Evolutionary conservation across 2,888 invertebrate genomes (phyloP), one percentile per base, ranked within the genome.

Genomic region (Argyresthia goedartella): DNA sequence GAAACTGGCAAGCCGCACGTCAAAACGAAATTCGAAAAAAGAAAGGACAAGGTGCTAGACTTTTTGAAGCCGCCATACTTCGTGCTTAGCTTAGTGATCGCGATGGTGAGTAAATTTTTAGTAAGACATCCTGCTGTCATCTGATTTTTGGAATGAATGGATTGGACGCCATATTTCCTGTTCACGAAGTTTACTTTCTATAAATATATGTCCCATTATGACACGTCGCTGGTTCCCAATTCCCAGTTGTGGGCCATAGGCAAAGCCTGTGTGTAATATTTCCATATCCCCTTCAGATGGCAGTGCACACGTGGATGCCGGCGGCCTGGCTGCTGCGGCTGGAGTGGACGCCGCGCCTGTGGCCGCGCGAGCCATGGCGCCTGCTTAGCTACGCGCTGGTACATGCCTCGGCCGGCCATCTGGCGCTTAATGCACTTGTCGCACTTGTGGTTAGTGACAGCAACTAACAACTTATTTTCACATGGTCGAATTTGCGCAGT

Each of bases 351-450:
- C 81, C 82, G 35, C 65, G 60, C 9, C 63, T 60, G 59, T 90
- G 90, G 74, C 88, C 91, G 60, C 76, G 82, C 47, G 89, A 94
- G 73, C 85, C 92, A 34, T 96, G 95, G 96, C 89, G 95, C 58
- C 91, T 93, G 67, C 67, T 93, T 53, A 91, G 92, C 45, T 96
- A 96, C 75, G 93, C 93, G 87, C 85, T 93, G 60, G 80, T 95
- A 53, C 96, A 96, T 81, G 92, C 93, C 52, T 92, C 91, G 75
- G 86, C 89, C 64, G 87, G 91, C 49, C 96, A 96, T 73, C 81
- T 96, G 55, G 86, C 91, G 16, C 89, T 95, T 64, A 96, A 96
- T 81, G 78, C 81, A 0, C 68, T 84, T 15, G 79, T 85, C 0
- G 82, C 78, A 1, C 63, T 82, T 4, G 75, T 77, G 36, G 36